Evolutionary conservation across 2,888 invertebrate genomes (phyloP), one percentile per base, ranked within the genome.

Genomic region (Synanthedon andrenaeformis): DNA sequence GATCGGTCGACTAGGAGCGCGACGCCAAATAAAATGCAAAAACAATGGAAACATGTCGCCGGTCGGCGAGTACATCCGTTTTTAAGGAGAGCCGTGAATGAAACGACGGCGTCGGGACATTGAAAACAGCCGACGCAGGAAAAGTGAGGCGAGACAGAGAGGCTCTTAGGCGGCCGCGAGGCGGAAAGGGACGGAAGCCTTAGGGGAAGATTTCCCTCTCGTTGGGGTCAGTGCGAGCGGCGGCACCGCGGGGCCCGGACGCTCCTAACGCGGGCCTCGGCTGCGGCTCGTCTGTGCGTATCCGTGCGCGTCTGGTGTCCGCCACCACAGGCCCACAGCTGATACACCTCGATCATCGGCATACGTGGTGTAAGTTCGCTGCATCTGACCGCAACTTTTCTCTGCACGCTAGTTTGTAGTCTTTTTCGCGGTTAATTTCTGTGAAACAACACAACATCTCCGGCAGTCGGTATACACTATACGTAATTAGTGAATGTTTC

Each of bases 121-220:
- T 82, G 80, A 82, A 77, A 68, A 58, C 61, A 57, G 49, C 49
- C 57, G 59, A 55, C 55, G 62, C 56, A 56, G 66, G 72, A 69
- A 70, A 75, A 74, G 71, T 67, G 65, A 65, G 61, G 57, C 51
- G 77, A 68, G 69, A 78, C 58, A 60, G 64, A 60, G 56, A 62
- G 57, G 67, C 57, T 58, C 45, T 41, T 35, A 41, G 53, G 19
- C 17, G 12, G 19, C 41, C 54, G 12, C 17, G 10, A 17, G 14
- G 3, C 58, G 6, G 67, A 70, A 52, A 57, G 66, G 59, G 75
- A 73, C n/a, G 57, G 61, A 51, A 17, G 54, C 52, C 49, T 53
- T 59, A 59, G 72, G 79, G 78, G 77, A 67, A 68, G 75, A 67
- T 84, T 85, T 85, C 83, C 78, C 83, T 85, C 79, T 83, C 82